Percentiles rank a stretch among this genome's conserved stretches.
Evolutionary conservation across 2,888 invertebrate genomes (phyloP).

Genomic region (Lithophane socia): DNA sequence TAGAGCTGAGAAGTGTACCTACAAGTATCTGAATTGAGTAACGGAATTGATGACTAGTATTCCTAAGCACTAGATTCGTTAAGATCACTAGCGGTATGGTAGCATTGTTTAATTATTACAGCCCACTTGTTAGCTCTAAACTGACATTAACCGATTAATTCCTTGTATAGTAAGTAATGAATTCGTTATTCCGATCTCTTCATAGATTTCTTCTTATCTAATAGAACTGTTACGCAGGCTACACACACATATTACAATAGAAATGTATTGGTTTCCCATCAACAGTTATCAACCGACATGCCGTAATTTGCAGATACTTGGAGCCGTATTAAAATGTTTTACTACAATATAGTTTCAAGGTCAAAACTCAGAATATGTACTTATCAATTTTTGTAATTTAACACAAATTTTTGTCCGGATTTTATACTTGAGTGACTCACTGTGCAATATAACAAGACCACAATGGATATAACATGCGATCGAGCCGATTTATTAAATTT

Average conservation of each 20-base stretch:
- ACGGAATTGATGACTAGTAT: constrained; percentile 80
- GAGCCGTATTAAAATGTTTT: constrained; percentile 85
- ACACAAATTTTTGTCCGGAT: constrained; percentile 80
- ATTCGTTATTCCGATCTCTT: constrained; percentile 89
- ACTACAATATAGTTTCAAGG: constrained; percentile 80
- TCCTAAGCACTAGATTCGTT: constrained; percentile 56
- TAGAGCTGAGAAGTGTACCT: constrained; percentile 78
- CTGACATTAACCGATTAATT: constrained; percentile 79
- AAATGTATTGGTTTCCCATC: constrained; percentile 88
- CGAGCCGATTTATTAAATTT: constrained; percentile 77
- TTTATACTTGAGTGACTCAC: constrained; percentile 87
- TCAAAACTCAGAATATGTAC: constrained; percentile 73
- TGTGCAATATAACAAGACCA: constrained; percentile 87
- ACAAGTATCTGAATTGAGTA: constrained; percentile 74
- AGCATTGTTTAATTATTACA: constrained; percentile 38
- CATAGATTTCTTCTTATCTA: constrained; percentile 87
- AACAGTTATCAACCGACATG: constrained; percentile 88
- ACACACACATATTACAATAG: constrained; percentile 90
- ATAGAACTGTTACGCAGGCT: constrained; percentile 88
- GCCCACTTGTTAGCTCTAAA: constrained; percentile 79
- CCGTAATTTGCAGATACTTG: constrained; percentile 89
- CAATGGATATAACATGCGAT: constrained; percentile 87
- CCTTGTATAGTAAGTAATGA: constrained; percentile 88
- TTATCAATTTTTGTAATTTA: constrained; percentile 68
- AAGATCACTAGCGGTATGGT: constrained; percentile 44